These are phyloP conservation scores for Emydoidea blandingii DNA, from an alignment of 2,797 vertebrate genomes.

Conservation along the genomic window DNA sequence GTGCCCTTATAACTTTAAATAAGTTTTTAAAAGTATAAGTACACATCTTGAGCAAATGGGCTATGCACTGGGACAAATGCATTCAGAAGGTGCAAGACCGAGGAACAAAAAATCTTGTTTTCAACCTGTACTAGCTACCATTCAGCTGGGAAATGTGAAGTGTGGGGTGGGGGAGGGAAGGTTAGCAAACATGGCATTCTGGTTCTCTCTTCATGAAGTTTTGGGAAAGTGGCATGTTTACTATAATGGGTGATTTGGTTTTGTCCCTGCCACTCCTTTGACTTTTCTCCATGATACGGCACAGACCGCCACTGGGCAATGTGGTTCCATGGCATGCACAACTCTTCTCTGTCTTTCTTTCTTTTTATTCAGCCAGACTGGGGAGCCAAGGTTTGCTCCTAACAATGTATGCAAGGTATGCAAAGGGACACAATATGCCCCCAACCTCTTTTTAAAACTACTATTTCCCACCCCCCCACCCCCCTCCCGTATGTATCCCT, in stretches of 20 bases:
- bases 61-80: not conserved
- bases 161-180: not conserved
- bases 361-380: not conserved
- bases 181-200: not conserved
- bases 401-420: not conserved
- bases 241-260: not conserved
- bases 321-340: rapidly evolving
- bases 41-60: not conserved
- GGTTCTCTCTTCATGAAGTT: not conserved
- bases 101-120: not conserved
- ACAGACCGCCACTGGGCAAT: not conserved
- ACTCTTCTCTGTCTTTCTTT: rapidly evolving
- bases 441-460: not conserved
- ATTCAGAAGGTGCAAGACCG: not conserved
- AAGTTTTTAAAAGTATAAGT: not conserved
- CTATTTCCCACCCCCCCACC: not conserved
- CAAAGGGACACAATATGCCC: not conserved
- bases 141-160: not conserved
- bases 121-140: not conserved
- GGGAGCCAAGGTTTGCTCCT: not conserved
- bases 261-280: not conserved
- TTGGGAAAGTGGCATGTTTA: not conserved
- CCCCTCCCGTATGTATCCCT: not conserved
- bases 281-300: not conserved
- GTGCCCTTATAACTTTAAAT: not conserved